Percentiles rank a stretch among this genome's conserved stretches.
Conservation (phyloP, 2,113 vertebrate genomes). For the Megatriorchis doriae region DNA sequence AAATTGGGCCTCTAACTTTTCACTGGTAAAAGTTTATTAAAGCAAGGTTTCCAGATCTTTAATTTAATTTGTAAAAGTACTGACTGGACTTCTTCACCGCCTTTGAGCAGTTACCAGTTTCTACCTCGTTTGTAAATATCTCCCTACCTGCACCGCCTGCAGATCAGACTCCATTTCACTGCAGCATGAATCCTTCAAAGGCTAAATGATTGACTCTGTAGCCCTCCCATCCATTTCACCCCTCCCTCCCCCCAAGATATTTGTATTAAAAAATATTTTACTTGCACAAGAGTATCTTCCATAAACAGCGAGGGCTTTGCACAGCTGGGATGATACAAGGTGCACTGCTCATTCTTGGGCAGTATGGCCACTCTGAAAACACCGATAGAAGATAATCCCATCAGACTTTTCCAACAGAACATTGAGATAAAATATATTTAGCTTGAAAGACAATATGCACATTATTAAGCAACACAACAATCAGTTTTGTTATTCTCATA, state of each 20-base stretch:
- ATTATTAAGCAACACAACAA: neutral
- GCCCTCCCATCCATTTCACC: neutral
- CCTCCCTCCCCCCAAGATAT: neutral
- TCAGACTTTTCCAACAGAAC: neutral
- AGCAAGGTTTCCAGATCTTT: neutral
- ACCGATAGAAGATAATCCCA: neutral
- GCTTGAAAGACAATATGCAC: neutral
- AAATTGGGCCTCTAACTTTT: neutral
- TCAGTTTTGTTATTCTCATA: neutral
- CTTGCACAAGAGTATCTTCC: neutral
- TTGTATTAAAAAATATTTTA: neutral
- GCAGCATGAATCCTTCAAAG: neutral
- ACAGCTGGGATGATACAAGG: neutral
- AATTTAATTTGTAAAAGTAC: conserved; percentile 19
- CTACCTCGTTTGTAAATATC: neutral
- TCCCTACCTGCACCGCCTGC: neutral
- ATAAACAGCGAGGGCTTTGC: neutral
- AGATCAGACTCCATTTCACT: neutral
- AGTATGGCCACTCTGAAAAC: neutral
- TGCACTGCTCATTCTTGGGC: neutral
- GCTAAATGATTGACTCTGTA: neutral
- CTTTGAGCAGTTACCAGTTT: neutral
- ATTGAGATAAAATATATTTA: neutral
- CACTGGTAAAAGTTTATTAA: neutral
- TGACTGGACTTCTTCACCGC: neutral